phyloP scores from a whole-genome alignment of 53 echinoderm and acorn worm species.

The Luidia sarsii region DNA sequence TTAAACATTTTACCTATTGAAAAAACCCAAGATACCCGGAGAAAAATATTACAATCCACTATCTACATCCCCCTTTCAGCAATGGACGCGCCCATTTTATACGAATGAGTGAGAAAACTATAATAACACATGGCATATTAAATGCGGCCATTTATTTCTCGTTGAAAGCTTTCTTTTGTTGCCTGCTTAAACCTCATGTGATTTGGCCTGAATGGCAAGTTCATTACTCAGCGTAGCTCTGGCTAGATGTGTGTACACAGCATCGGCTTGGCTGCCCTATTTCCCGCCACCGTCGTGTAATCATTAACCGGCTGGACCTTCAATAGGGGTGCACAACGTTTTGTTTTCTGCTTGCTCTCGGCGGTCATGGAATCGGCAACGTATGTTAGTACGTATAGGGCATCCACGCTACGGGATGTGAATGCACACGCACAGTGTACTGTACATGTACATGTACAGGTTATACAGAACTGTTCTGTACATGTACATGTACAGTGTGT shows the following conservation, averaged over 20 bases:
- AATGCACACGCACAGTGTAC: not conserved
- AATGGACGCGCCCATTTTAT: conserved; percentile 57
- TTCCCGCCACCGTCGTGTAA: conserved; percentile 54
- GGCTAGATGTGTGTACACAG: conserved; percentile 54
- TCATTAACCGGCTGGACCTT: conserved; percentile 44
- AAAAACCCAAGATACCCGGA: too few relatives aligned
- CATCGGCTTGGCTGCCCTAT: conserved; percentile 26
- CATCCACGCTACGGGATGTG: not conserved
- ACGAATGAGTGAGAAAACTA: conserved; percentile 58
- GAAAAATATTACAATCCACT: too few relatives aligned
- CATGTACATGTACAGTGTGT: too few relatives aligned
- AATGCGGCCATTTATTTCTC: conserved; percentile 65
- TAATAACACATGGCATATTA: conserved; percentile 66
- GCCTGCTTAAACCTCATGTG: conserved; percentile 58
- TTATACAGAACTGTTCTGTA: not conserved
- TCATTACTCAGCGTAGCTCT: conserved; percentile 52
- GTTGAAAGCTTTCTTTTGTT: conserved; percentile 61
- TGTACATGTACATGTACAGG: not conserved
- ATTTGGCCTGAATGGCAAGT: conserved; percentile 57
- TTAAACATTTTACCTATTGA: too few relatives aligned
- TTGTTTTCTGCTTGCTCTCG: conserved; percentile 44
- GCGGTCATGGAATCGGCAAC: conserved; percentile 37
- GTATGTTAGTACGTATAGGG: too few relatives aligned
- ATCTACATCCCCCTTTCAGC: too few relatives aligned
- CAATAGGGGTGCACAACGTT: conserved; percentile 28